Percentiles rank a stretch among this genome's conserved stretches.
Conservation (phyloP, 2,888 invertebrate genomes). For the Neuroscelio doddi region DNA sequence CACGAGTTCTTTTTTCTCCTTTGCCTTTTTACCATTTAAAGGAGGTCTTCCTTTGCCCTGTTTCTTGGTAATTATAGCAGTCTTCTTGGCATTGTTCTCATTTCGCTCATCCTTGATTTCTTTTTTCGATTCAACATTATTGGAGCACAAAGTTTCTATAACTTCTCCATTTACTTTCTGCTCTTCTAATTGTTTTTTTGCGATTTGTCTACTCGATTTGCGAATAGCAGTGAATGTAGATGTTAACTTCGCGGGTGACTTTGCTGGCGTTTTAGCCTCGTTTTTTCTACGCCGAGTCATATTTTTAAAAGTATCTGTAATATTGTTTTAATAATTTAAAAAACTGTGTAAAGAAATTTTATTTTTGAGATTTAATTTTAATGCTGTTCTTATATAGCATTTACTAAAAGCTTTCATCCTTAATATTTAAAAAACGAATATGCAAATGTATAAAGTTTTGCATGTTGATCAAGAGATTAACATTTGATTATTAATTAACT, state of each 20-base stretch:
- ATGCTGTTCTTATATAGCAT: too few species aligned
- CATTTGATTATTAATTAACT: too few species aligned
- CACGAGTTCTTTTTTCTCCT: constrained; percentile 20
- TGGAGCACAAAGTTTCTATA: constrained; percentile 44
- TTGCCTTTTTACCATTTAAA: constrained; percentile 14
- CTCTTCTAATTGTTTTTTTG: constrained; percentile 64
- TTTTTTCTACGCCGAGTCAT: constrained; percentile 67
- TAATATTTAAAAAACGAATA: too few species aligned
- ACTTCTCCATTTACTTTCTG: constrained; percentile 62
- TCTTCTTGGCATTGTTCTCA: constrained; percentile 26
- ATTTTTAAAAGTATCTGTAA: not conserved
- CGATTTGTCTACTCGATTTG: constrained; percentile 68
- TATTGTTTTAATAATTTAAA: too few species aligned
- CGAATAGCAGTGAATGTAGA: constrained; percentile 55
- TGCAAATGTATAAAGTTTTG: too few species aligned
- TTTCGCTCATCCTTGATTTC: constrained; percentile 47
- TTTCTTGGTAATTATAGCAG: constrained; percentile 26
- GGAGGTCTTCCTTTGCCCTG: constrained; percentile 29
- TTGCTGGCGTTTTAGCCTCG: constrained; percentile 59
- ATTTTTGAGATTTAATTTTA: too few species aligned
- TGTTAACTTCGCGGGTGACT: constrained; percentile 51
- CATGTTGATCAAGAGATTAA: too few species aligned
- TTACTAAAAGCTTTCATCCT: too few species aligned
- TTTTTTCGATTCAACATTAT: constrained; percentile 53
- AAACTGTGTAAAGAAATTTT: too few species aligned